Evolutionary conservation across 1,140 invertebrate species (phyloP), one percentile per base, ranked within the genome.

Genomic region (Spodoptera frugiperda): DNA sequence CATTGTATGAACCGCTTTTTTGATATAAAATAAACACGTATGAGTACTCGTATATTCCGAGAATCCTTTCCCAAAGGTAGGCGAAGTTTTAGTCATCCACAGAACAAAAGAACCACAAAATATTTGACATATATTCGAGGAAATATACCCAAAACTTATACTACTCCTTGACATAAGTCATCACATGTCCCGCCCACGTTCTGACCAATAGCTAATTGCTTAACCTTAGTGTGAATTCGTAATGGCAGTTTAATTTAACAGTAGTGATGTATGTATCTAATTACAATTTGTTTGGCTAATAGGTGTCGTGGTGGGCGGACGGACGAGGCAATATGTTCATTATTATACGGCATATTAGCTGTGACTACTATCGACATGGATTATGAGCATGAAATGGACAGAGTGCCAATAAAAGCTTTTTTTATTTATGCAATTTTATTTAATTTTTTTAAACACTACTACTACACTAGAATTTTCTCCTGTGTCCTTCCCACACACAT

Each of bases 251-350:
- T 80, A 78, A 83, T 84, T 80, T 80, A 78, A 70, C 71, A 80
- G 33, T 74, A 44, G 70, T 79, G 75, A 78, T 76, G 78, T 80
- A 77, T 82, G 77, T 84, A 39, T 6, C 33, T 39, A 82, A 84
- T 82, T 80, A 84, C 51, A 77, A 80, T 78, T 80, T 77, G 78
- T 84, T 78, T 61, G 55, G 54, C 76, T 78, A 77, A 79, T 81
- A 61, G 71, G 78, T 81, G 68, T 74, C 54, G 59, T 51, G 9
- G 80, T 84, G 76, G 82, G 82, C 68, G 25, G 75, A 74, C 54
- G 59, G 21, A 57, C 53, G 53, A 57, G 71, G 71, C 17, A 73
- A 73, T 59, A 39, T 61, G 55, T 46, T 49, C 55, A 73, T 61
- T 61, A 73, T 73, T 61, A 61, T 73, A 55, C 44, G 19, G 55